Conservation (phyloP, 2,888 invertebrate species). For the Eudemis profundana region DNA sequence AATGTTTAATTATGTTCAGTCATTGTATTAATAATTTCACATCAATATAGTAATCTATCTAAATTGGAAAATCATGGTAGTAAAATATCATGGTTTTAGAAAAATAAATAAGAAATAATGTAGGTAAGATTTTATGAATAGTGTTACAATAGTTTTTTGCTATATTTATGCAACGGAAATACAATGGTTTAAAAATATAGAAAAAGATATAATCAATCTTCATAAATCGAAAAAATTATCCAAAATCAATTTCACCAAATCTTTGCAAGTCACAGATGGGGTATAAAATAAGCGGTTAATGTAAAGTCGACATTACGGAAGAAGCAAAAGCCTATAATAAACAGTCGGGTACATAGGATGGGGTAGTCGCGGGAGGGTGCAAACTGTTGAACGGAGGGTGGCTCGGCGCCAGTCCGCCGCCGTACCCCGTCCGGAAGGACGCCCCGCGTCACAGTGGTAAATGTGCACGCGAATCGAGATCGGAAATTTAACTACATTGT, state of each 20-base stretch:
- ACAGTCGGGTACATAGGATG: slow-evolving; percentile 34
- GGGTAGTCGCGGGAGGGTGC: slow-evolving; percentile 74
- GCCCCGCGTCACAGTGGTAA: slow-evolving; percentile 50
- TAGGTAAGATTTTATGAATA: too few species aligned
- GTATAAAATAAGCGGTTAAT: slow-evolving; percentile 18
- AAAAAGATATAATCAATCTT: too few species aligned
- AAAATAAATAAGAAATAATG: too few species aligned
- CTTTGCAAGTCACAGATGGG: background rate
- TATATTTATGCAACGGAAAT: too few species aligned
- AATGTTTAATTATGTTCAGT: too few species aligned
- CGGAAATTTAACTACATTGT: slow-evolving; percentile 13
- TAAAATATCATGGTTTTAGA: too few species aligned
- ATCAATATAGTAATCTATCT: too few species aligned
- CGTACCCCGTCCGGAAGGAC: slow-evolving; percentile 64
- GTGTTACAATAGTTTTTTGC: too few species aligned
- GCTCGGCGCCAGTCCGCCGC: slow-evolving; percentile 77
- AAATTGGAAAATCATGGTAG: too few species aligned
- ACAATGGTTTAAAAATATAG: too few species aligned
- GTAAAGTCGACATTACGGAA: slow-evolving; percentile 32
- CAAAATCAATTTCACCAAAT: background rate
- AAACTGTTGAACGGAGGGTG: slow-evolving; percentile 82
- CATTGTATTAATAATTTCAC: too few species aligned
- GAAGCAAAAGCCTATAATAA: slow-evolving; percentile 42
- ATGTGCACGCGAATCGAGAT: slow-evolving; percentile 48
- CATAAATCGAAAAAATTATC: background rate